phyloP scores from a whole-genome alignment of 2,888 invertebrate genomes.

The Tiliacea citrago region DNA sequence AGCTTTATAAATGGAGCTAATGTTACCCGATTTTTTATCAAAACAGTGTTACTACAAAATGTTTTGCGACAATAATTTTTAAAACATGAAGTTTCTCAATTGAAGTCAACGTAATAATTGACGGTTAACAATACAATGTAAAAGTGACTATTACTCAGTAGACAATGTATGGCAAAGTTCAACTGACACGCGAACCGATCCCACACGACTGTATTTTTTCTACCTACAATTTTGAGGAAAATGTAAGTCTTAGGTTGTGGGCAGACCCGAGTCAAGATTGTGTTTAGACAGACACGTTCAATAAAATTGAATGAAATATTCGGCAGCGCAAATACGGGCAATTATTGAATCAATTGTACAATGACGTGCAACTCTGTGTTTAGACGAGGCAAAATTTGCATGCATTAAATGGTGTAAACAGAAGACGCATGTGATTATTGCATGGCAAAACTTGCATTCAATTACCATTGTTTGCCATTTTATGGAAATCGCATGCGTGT shows the following conservation, averaged over 20 bases:
- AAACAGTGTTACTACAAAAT: slow-evolving; percentile 33
- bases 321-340: too few relatives aligned
- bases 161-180: slow-evolving; percentile 66
- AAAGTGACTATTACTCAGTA: slow-evolving; percentile 56
- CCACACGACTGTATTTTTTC: slow-evolving; percentile 51
- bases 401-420: too few relatives aligned
- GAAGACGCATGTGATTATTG: too few relatives aligned
- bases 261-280: background rate
- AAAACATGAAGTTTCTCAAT: slow-evolving; percentile 50
- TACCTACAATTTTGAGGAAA: slow-evolving; percentile 44
- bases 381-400: too few relatives aligned
- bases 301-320: too few relatives aligned
- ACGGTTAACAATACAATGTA: slow-evolving; percentile 60
- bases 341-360: too few relatives aligned
- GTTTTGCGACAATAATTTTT: slow-evolving; percentile 46
- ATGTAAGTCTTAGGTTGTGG: slow-evolving; percentile 27
- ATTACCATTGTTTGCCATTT: too few relatives aligned
- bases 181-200: slow-evolving; percentile 54
- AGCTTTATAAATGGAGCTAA: background rate
- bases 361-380: too few relatives aligned
- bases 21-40: slow-evolving; percentile 18
- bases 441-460: too few relatives aligned
- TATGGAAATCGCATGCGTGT: too few relatives aligned
- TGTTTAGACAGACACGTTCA: too few relatives aligned
- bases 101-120: slow-evolving; percentile 40